These are phyloP conservation scores for Drosophila kambysellisi DNA, from an alignment of 2,888 invertebrate genomes.

Conservation along the genomic window DNA sequence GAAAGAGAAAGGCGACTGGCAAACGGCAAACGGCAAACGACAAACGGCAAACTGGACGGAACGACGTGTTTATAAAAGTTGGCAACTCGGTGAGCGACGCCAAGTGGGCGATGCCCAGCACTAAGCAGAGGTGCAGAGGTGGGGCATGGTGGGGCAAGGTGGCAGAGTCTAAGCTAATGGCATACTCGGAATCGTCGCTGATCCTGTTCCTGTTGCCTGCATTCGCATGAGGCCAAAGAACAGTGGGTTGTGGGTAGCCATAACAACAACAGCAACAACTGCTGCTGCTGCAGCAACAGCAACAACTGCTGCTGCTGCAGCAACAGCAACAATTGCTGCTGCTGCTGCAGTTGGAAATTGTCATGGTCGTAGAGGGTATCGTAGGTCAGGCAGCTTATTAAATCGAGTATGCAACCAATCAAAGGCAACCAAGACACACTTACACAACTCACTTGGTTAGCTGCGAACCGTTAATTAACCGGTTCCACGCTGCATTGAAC, in stretches of 20 bases:
- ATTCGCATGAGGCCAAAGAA: conserved; percentile 18
- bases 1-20: conserved; percentile 34
- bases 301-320: no score
- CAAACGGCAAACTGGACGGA: conserved; percentile 33
- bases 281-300: conserved; percentile 6
- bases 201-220: conserved; percentile 43
- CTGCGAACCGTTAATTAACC: not conserved
- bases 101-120: conserved; percentile 59
- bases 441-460: not conserved
- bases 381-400: conserved; percentile 45
- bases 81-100: conserved; percentile 28
- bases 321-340: conserved; percentile 1
- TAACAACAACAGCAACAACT: not conserved
- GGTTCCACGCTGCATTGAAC: not conserved
- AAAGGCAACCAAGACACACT: conserved; percentile 6
- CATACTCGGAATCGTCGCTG: conserved; percentile 14
- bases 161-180: conserved; percentile 41
- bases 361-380: conserved; percentile 24
- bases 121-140: not conserved
- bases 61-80: conserved; percentile 28
- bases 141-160: not conserved
- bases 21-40: conserved; percentile 12
- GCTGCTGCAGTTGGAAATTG: conserved; percentile 25
- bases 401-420: conserved; percentile 36
- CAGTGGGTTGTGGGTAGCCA: conserved; percentile 51